Base-by-base conservation (phyloP, 2,113 vertebrate genomes). In the Triplophysa tibetana region DNA sequence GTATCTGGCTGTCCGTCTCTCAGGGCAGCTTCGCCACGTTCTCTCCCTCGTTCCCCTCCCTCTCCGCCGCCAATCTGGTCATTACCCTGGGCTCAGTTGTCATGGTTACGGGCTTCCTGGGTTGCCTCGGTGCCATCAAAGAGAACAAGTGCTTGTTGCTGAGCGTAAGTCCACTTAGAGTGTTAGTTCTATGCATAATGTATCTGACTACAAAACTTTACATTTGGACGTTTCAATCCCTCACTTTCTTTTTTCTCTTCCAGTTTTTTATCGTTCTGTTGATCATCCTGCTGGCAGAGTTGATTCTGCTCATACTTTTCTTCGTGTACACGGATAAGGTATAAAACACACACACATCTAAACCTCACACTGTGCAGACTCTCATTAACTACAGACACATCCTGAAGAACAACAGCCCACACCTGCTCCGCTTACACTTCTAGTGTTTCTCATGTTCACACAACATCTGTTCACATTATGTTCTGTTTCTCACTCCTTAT, bases 141-240 rank as follows among this genome's bases (percentile, higher is more conserved):
- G 98, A 99, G 92, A 99, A 98, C 91, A 98, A 98, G 93, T 98
- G 96, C 91, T 95, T 99, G 85, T 93, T 99, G 61, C 90, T 99
- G 86, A 99, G 96, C 17, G 98, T 99, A 92, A 96, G 98, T 94
- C 9, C 16, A 8, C 75, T 60, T 50, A 64, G 48, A 65, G 13
- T 52, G 13, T 16, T 52, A 52, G 50, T 52, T 52, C 4, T 1
- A 5, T 56, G 54, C 17, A 56, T 19, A 5, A 14, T 54, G 14
- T 6, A 54, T n/a, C 3, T n/a, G 17, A 8, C 52, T 56, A 1
- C 52, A 60, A 23, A 13, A 23, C n/a, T 41, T 45, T 50, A 60
- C 50, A 6, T 11, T 11, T 29, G 21, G 61, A 38, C 43, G 23
- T 48, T 24, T 3, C 19, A 38, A 38, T 38, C 33, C 33, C 33